Percentiles rank a stretch among this genome's conserved stretches.
These are phyloP conservation scores for Oreohelix idahoensis DNA, from an alignment of 1,140 invertebrate species.

Conservation along the genomic window DNA sequence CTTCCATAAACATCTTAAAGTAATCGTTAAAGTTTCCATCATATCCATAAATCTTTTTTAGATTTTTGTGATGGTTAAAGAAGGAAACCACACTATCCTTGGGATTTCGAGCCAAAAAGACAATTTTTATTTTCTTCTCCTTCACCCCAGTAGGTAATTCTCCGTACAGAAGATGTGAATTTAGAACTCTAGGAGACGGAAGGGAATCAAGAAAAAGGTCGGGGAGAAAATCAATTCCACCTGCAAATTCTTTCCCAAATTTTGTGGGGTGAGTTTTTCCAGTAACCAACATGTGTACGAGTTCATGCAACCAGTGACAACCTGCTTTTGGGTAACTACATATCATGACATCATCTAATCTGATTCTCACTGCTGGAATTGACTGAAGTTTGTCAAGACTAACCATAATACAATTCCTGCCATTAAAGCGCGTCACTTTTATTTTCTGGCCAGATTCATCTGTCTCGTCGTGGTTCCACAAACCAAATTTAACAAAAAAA, in stretches of 20 bases:
- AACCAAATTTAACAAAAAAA: background rate
- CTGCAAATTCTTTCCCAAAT: constrained; percentile 13
- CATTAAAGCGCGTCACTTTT: background rate
- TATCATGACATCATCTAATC: constrained; percentile 2
- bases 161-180: constrained; percentile 15
- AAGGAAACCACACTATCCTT: constrained; percentile 27
- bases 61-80: constrained; percentile 12
- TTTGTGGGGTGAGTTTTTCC: background rate
- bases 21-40: constrained; percentile 16
- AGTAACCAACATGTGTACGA: constrained; percentile 11
- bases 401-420: background rate
- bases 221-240: constrained; percentile 10
- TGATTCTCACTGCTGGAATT: constrained; percentile 2
- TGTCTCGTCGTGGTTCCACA: background rate
- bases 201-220: constrained; percentile 20
- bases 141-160: constrained; percentile 15
- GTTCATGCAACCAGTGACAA: constrained; percentile 20
- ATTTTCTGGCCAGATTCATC: background rate
- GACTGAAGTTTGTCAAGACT: background rate
- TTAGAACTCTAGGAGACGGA: constrained; percentile 25
- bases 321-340: constrained; percentile 33
- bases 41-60: background rate
- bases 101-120: constrained; percentile 13
- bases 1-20: constrained; percentile 30
- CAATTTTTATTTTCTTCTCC: constrained; percentile 26